Conservation (phyloP, 2,888 invertebrate species). For the Sesia apiformis region DNA sequence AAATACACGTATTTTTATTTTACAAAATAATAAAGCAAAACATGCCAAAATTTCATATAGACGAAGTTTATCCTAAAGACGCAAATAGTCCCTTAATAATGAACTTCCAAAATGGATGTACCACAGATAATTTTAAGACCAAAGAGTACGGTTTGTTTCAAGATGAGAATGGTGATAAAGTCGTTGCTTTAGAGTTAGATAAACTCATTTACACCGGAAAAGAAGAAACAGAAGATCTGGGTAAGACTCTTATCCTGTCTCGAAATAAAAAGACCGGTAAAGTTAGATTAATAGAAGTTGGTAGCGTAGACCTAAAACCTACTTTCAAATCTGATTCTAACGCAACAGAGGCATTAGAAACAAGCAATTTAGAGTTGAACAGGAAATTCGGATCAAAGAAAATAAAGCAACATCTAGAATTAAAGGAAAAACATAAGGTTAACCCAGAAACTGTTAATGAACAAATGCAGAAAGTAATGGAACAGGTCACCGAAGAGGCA, state of each 20-base stretch:
- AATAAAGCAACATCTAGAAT: conserved; percentile 73
- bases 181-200: conserved; percentile 28
- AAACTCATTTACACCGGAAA: conserved; percentile 43
- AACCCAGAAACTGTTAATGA: conserved; percentile 73
- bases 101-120: conserved; percentile 54
- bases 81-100: conserved; percentile 31
- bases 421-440: conserved; percentile 73
- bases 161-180: conserved; percentile 23
- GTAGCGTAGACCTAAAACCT: conserved; percentile 30
- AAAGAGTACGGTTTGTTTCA: conserved; percentile 27
- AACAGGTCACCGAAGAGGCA: conserved; percentile 36
- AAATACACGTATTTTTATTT: too few relatives aligned
- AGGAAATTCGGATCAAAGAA: conserved; percentile 80
- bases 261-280: conserved; percentile 47
- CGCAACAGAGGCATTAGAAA: conserved; percentile 24
- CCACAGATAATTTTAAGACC: conserved; percentile 29
- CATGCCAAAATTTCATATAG: conserved; percentile 43
- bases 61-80: conserved; percentile 36
- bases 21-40: conserved; percentile 2
- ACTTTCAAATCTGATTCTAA: conserved; percentile 18
- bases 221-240: conserved; percentile 27
- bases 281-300: conserved; percentile 44
- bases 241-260: conserved; percentile 39
- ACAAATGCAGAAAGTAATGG: conserved; percentile 71
- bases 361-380: conserved; percentile 57